A percentile compares a stretch with the other conserved stretches of the same genome.
Conservation (phyloP, 2,797 vertebrate species). For the Megaceryle alcyon region DNA sequence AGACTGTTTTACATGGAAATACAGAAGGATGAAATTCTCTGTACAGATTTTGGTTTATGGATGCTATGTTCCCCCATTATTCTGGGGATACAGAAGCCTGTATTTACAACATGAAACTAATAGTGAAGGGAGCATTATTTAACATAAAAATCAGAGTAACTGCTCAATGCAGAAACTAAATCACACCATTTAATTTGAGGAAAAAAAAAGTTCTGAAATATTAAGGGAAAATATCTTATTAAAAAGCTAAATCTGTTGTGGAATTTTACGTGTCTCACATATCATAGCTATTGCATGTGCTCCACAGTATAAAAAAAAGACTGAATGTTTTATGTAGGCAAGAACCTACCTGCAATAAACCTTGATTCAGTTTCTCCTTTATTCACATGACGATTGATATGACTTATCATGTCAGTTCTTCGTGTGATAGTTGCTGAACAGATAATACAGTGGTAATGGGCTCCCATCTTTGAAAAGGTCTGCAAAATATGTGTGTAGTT, state of each 20-base stretch:
- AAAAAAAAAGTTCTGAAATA: background rate
- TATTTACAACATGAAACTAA: background rate
- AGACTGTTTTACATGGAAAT: background rate
- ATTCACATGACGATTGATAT: constrained; percentile 92
- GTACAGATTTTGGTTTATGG: background rate
- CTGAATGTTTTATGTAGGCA: background rate
- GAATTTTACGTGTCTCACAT: background rate
- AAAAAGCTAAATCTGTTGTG: background rate
- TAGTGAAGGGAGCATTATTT: background rate
- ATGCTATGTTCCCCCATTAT: background rate
- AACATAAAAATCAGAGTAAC: background rate
- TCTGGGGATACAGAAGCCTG: background rate
- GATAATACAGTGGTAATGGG: constrained; percentile 97
- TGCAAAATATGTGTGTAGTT: constrained; percentile 39
- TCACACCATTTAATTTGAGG: background rate
- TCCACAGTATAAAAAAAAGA: background rate
- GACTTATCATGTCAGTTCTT: constrained; percentile 94
- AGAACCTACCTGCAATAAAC: constrained; percentile 81
- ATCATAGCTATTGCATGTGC: background rate
- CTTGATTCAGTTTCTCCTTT: constrained; percentile 93
- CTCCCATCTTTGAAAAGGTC: constrained; percentile 83
- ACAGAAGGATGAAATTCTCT: background rate
- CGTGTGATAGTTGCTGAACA: constrained; percentile 92
- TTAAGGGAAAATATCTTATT: background rate
- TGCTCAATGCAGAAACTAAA: background rate